phyloP scores from a whole-genome alignment of 2,888 invertebrate genomes.

The Reticulitermes lucifugus region DNA sequence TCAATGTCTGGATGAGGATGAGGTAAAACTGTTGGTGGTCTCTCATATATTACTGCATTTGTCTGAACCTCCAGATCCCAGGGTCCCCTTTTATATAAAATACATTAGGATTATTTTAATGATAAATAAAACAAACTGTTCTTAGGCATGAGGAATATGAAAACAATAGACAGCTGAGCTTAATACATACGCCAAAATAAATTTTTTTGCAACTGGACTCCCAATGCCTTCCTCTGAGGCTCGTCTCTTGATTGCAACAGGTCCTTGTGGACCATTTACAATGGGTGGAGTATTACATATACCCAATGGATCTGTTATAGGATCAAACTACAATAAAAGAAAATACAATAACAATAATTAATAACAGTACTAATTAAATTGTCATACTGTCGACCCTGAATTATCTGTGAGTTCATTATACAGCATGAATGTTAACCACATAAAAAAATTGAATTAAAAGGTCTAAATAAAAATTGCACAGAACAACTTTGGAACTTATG shows the following conservation, averaged over 20 bases:
- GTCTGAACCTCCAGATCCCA: constrained; percentile 96
- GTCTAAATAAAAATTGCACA: too few relatives aligned
- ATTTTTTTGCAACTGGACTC: constrained; percentile 86
- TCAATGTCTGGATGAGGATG: constrained; percentile 97
- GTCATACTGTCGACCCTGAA: background rate
- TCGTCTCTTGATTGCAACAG: constrained; percentile 76
- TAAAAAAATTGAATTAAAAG: too few relatives aligned
- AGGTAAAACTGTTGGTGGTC: constrained; percentile 84
- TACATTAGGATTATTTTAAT: background rate
- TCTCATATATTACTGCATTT: constrained; percentile 90
- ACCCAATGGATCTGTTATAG: constrained; percentile 91
- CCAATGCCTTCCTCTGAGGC: constrained; percentile 80
- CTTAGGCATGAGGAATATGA: too few relatives aligned
- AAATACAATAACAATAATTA: background rate
- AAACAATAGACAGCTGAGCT: background rate
- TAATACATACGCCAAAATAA: constrained; percentile 76
- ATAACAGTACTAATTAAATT: background rate
- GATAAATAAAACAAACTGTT: background rate
- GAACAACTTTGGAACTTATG: too few relatives aligned
- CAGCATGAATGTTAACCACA: too few relatives aligned
- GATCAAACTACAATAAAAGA: constrained; percentile 77
- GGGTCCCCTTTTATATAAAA: constrained; percentile 71
- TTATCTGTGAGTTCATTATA: too few relatives aligned
- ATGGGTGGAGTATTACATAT: constrained; percentile 69
- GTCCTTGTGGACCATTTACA: constrained; percentile 65